These are phyloP conservation scores for Ommatoiulus sabulosus DNA, from an alignment of 2,888 invertebrate genomes.

Conservation along the genomic window DNA sequence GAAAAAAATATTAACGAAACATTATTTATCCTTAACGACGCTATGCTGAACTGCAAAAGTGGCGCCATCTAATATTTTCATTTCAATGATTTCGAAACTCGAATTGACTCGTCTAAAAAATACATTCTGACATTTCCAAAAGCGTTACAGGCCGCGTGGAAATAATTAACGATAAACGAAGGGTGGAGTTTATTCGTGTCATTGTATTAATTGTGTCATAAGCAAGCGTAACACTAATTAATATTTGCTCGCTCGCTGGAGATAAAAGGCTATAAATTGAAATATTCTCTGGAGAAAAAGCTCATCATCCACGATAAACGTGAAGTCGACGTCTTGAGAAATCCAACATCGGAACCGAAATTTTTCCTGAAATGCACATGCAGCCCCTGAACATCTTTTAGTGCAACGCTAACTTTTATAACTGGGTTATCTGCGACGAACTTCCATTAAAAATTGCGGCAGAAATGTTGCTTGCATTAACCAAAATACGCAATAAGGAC, in stretches of 20 bases:
- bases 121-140: background rate
- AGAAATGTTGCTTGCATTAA: background rate
- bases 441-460: background rate
- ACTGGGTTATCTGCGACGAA: constrained; percentile 3
- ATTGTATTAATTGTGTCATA: constrained; percentile 9
- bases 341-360: background rate
- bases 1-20: no score
- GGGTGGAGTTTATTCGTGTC: background rate
- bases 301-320: background rate
- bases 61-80: no score
- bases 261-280: background rate
- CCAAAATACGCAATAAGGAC: background rate
- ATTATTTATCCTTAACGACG: no score
- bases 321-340: background rate
- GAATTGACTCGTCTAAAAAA: no score
- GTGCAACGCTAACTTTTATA: background rate
- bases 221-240: background rate
- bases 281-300: background rate
- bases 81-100: no score
- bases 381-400: background rate
- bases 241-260: background rate
- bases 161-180: background rate
- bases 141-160: background rate
- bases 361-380: background rate
- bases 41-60: no score